phyloP scores from a whole-genome alignment of 2,888 invertebrate species.

The Drosophila algonquin region DNA sequence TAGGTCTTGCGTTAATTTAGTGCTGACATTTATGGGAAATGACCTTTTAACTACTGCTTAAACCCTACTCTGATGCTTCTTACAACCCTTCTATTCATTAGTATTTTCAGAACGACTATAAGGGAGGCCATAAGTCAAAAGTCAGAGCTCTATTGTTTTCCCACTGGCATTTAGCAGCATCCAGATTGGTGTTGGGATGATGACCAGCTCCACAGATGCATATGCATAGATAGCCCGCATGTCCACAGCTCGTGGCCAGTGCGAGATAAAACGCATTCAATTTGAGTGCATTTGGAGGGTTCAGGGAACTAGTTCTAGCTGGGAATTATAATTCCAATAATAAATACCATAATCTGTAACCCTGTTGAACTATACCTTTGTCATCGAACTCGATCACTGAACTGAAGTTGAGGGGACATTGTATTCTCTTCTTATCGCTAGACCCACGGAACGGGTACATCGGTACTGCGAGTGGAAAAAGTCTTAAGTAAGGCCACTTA shows the following conservation, averaged over 20 bases:
- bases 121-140: constrained; percentile 30
- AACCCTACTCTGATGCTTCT: constrained; percentile 52
- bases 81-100: not conserved
- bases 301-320: not conserved
- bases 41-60: constrained; percentile 56
- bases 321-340: not conserved
- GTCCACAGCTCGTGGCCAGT: not conserved
- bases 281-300: not conserved
- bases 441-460: no score
- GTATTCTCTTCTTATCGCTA: no score
- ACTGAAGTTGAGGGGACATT: no score
- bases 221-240: constrained; percentile 28
- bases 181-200: not conserved
- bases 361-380: no score
- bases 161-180: constrained; percentile 20
- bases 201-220: constrained; percentile 20
- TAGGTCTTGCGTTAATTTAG: constrained; percentile 54
- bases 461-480: no score
- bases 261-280: constrained; percentile 26
- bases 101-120: constrained; percentile 3
- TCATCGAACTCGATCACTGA: no score
- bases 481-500: no score
- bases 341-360: no score
- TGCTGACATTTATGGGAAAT: constrained; percentile 74
- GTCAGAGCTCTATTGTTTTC: constrained; percentile 26